Conservation (phyloP, 1,140 invertebrate genomes). For the Acromyrmex echinatior region DNA sequence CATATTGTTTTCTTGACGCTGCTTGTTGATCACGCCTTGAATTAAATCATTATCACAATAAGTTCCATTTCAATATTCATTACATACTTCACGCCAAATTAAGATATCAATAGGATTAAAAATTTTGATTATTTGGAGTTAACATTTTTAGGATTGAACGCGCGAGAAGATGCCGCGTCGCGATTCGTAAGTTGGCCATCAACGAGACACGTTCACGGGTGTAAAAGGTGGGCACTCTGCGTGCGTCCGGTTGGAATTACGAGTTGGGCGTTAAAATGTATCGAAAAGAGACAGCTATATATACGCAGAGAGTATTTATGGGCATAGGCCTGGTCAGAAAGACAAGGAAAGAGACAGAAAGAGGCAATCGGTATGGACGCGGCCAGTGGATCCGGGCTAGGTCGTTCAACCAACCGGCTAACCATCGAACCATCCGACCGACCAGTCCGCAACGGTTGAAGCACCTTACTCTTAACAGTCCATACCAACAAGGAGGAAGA, state of each 20-base stretch:
- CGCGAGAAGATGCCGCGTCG: not conserved
- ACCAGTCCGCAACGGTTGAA: constrained; percentile 70
- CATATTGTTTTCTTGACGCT: not conserved
- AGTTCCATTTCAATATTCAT: not conserved
- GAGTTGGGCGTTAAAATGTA: constrained; percentile 74
- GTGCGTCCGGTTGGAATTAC: constrained; percentile 36
- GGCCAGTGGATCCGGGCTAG: constrained; percentile 77
- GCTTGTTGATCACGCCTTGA: not conserved
- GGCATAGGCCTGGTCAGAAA: constrained; percentile 60
- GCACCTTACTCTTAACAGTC: constrained; percentile 78
- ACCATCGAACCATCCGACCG: constrained; percentile 74
- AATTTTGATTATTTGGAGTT: not conserved
- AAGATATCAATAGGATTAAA: not conserved
- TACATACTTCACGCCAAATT: not conserved
- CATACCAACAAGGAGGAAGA: constrained; percentile 43
- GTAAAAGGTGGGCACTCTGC: constrained; percentile 66
- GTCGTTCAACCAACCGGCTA: constrained; percentile 78
- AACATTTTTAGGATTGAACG: not conserved
- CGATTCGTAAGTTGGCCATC: constrained; percentile 61
- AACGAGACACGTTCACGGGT: constrained; percentile 56
- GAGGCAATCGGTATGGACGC: constrained; percentile 77
- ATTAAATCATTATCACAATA: not conserved
- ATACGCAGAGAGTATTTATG: constrained; percentile 73
- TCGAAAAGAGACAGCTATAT: constrained; percentile 71
- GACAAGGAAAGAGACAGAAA: constrained; percentile 70